Evolutionary conservation across 2,113 vertebrate species (phyloP).

Genomic region (Lynx canadensis): DNA sequence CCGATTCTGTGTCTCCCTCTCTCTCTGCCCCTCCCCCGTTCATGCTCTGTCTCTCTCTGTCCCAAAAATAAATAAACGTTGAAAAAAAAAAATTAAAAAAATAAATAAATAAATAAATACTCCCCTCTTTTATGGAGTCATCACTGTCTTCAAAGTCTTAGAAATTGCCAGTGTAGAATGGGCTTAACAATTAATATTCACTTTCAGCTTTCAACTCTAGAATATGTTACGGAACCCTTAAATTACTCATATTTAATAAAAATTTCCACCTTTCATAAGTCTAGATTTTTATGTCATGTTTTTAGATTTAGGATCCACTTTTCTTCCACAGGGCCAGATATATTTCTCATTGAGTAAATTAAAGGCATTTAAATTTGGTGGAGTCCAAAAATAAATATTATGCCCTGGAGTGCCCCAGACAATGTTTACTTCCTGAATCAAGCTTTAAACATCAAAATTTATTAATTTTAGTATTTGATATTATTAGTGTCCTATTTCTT

Average conservation of each 20-base stretch:
- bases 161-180: background rate
- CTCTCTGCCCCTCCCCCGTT: too few species aligned
- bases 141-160: background rate
- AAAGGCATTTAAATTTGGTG: conserved; percentile 30
- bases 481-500: conserved; percentile 19
- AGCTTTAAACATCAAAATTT: conserved; percentile 33
- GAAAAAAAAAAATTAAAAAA: too few species aligned
- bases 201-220: background rate
- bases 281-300: background rate
- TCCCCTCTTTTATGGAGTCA: background rate
- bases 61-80: too few species aligned
- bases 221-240: background rate
- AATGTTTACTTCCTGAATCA: conserved; percentile 4
- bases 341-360: conserved; percentile 39
- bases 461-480: conserved; percentile 46
- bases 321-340: background rate
- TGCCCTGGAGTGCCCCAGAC: background rate
- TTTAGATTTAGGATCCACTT: background rate
- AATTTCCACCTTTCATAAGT: background rate
- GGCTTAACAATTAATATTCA: background rate
- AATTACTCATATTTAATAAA: conserved; percentile 12
- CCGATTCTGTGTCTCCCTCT: too few species aligned
- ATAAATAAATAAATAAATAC: background rate
- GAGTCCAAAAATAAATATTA: background rate
- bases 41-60: too few species aligned